These are phyloP conservation scores for Mixornis gularis DNA, from an alignment of 2,113 vertebrate genomes.

Conservation along the genomic window DNA sequence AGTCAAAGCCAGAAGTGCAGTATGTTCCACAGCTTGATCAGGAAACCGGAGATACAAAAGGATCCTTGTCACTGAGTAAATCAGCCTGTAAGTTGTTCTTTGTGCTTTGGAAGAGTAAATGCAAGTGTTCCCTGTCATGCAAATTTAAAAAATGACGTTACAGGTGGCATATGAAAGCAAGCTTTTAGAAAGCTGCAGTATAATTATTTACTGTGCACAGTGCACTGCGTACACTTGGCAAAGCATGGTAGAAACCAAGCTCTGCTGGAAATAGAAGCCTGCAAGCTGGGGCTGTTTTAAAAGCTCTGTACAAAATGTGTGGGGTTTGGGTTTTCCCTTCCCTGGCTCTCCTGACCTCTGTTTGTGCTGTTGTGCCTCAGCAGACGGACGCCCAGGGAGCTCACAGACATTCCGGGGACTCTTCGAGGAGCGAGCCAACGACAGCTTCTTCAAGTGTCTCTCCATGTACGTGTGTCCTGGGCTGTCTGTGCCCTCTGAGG, in stretches of 20 bases:
- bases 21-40: constrained; percentile 80
- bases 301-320: background rate
- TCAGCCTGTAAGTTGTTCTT: constrained; percentile 76
- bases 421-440: constrained; percentile 72
- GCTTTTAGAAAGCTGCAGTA: background rate
- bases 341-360: background rate
- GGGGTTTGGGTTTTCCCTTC: background rate
- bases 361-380: constrained; percentile 42
- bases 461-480: constrained; percentile 69
- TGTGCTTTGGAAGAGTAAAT: background rate
- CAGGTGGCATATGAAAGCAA: background rate
- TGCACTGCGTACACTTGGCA: background rate
- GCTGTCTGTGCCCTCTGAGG: background rate
- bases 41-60: constrained; percentile 71
- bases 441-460: constrained; percentile 88
- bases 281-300: background rate
- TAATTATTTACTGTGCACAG: background rate
- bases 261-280: background rate
- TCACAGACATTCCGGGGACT: constrained; percentile 33
- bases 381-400: constrained; percentile 48
- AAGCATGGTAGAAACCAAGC: background rate
- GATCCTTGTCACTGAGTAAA: constrained; percentile 69
- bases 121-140: background rate
- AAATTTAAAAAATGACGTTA: background rate
- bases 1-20: constrained; percentile 89